A percentile compares a stretch with the other conserved stretches of the same genome.
Conservation (phyloP, 2,888 invertebrate species). For the Baccha elongata region DNA sequence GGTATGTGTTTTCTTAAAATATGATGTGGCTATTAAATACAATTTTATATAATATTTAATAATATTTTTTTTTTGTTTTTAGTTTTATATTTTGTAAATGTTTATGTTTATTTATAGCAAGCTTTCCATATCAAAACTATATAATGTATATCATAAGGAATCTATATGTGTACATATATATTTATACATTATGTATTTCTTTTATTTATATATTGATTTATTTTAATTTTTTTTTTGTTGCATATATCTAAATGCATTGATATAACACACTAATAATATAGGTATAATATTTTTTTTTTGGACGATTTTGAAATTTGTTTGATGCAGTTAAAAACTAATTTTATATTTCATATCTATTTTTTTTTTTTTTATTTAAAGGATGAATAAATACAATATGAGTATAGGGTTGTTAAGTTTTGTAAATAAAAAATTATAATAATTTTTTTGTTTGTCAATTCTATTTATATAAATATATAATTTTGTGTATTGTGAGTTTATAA, state of each 20-base stretch:
- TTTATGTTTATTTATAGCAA: conserved; percentile 67
- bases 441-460: conserved; percentile 24
- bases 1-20: conserved; percentile 71
- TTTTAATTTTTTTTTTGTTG: conserved; percentile 23
- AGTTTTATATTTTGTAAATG: conserved; percentile 51
- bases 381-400: conserved; percentile 70
- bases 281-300: conserved; percentile 66
- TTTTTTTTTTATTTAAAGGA: conserved; percentile 34
- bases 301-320: conserved; percentile 73
- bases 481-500: conserved; percentile 39
- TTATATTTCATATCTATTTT: conserved; percentile 22
- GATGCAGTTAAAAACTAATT: conserved; percentile 51
- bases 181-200: conserved; percentile 50
- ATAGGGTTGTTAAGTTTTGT: conserved; percentile 47
- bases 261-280: conserved; percentile 71
- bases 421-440: conserved; percentile 58
- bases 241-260: conserved; percentile 53
- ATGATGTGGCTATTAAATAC: conserved; percentile 72
- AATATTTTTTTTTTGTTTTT: conserved; percentile 13
- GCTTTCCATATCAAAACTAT: conserved; percentile 74
- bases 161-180: conserved; percentile 66
- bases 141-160: conserved; percentile 73
- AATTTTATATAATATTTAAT: conserved; percentile 60
- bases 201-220: conserved; percentile 13
- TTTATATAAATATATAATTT: conserved; percentile 50